A percentile compares a stretch with the other conserved stretches of the same genome.
Conservation (phyloP, 1,140 invertebrate species). For the Proales similis region DNA sequence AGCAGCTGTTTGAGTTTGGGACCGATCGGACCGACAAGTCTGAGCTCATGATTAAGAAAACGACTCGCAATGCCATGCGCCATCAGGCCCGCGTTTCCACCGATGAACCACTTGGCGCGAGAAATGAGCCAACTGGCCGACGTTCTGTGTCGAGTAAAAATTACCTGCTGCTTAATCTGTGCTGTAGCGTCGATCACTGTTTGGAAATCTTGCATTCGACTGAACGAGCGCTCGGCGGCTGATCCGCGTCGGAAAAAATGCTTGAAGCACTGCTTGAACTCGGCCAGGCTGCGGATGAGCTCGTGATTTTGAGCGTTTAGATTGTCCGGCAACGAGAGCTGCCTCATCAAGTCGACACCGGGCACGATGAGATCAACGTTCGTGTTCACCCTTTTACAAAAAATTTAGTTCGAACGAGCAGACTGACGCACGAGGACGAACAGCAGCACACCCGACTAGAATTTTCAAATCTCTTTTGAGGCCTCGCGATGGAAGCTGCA, state of each 20-base stretch:
- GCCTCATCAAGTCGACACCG: constrained; percentile 47
- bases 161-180: constrained; percentile 43
- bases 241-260: constrained; percentile 53
- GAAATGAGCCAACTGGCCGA: neutral
- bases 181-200: constrained; percentile 47
- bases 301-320: constrained; percentile 45
- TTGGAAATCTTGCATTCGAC: constrained; percentile 42
- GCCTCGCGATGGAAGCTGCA: neutral
- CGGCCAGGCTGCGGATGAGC: constrained; percentile 43
- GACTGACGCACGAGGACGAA: neutral
- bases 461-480: constrained; percentile 16
- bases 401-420: neutral
- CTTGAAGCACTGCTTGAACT: constrained; percentile 52
- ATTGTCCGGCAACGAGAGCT: constrained; percentile 42
- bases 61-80: constrained; percentile 50
- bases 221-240: constrained; percentile 52
- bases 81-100: constrained; percentile 56
- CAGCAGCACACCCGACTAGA: constrained; percentile 15
- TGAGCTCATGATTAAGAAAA: constrained; percentile 50
- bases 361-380: constrained; percentile 55
- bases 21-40: constrained; percentile 55
- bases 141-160: constrained; percentile 22
- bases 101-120: constrained; percentile 51
- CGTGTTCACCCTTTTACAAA: constrained; percentile 51
- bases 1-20: constrained; percentile 49